A percentile compares a stretch with the other conserved stretches of the same genome.
These are phyloP conservation scores for Dunckerocampus dactyliophorus DNA, from an alignment of 2,113 vertebrate genomes.

Conservation along the genomic window DNA sequence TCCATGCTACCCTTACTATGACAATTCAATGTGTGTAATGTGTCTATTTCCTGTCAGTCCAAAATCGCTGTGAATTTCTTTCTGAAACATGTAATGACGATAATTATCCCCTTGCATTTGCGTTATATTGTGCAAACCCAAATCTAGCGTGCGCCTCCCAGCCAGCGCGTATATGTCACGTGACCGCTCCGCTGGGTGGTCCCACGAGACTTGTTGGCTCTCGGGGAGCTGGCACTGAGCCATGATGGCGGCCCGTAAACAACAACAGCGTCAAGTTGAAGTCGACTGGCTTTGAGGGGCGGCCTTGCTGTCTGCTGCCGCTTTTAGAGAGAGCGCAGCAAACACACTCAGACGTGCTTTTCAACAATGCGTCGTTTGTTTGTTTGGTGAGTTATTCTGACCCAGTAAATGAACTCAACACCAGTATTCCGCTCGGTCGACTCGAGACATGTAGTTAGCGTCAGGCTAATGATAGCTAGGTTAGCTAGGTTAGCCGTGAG, in stretches of 20 bases:
- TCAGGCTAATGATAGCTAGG: slow-evolving; percentile 31
- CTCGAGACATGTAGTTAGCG: background rate
- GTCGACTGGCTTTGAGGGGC: slow-evolving; percentile 45
- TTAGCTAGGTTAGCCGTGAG: slow-evolving; percentile 31
- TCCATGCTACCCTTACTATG: no score
- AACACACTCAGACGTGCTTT: background rate
- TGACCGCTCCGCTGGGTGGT: slow-evolving; percentile 55
- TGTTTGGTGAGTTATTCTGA: slow-evolving; percentile 49
- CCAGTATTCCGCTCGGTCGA: background rate
- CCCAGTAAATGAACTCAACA: slow-evolving; percentile 2
- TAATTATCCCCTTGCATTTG: background rate
- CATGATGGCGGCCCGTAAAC: slow-evolving; percentile 73
- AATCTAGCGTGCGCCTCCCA: no score
- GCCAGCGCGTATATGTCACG: slow-evolving; percentile 36
- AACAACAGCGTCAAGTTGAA: slow-evolving; percentile 68
- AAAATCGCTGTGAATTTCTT: no score
- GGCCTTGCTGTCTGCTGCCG: slow-evolving; percentile 23
- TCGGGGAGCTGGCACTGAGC: slow-evolving; percentile 55
- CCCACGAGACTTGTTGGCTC: slow-evolving; percentile 62
- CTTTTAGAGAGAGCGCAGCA: background rate
- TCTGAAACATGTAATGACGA: no score
- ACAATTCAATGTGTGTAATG: no score
- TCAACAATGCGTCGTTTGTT: slow-evolving; percentile 60
- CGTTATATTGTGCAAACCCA: background rate
- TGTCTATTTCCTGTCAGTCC: no score